A percentile compares a stretch with the other conserved stretches of the same genome.
phyloP scores from a whole-genome alignment of 1,140 invertebrate species.

The Bombus huntii region DNA sequence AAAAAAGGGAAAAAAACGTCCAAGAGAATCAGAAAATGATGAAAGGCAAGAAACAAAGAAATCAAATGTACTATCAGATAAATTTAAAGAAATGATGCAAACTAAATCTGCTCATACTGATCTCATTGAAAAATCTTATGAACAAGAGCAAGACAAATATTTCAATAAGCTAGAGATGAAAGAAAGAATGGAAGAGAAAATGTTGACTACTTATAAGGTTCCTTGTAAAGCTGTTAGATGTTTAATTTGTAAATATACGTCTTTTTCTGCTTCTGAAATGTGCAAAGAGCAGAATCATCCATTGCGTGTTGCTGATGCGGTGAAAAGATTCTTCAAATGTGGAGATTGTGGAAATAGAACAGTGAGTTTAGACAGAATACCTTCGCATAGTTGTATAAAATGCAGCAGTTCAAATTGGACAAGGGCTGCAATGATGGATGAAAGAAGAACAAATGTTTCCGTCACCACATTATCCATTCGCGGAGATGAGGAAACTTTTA shows the following conservation, averaged over 20 bases:
- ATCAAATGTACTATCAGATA: slow-evolving; percentile 84
- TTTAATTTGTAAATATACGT: slow-evolving; percentile 94
- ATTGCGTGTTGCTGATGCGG: slow-evolving; percentile 89
- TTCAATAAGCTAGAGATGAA: slow-evolving; percentile 94
- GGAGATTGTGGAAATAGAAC: slow-evolving; percentile 92
- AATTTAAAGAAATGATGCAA: slow-evolving; percentile 91
- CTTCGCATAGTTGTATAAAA: slow-evolving; percentile 89
- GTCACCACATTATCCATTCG: slow-evolving; percentile 86
- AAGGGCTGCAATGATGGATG: slow-evolving; percentile 91
- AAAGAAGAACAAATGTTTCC: slow-evolving; percentile 84
- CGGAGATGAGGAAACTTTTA: slow-evolving; percentile 88
- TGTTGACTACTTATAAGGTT: slow-evolving; percentile 92
- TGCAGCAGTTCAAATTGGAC: slow-evolving; percentile 90
- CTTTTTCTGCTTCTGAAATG: slow-evolving; percentile 91
- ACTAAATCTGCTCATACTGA: slow-evolving; percentile 90
- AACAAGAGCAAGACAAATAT: slow-evolving; percentile 92
- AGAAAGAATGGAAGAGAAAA: slow-evolving; percentile 96
- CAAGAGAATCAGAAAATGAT: slow-evolving; percentile 77
- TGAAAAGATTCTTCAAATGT: slow-evolving; percentile 96
- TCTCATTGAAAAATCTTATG: slow-evolving; percentile 88
- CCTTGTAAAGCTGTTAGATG: slow-evolving; percentile 94
- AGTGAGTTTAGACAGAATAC: slow-evolving; percentile 89
- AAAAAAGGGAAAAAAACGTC: slow-evolving; percentile 82
- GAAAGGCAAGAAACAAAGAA: slow-evolving; percentile 81
- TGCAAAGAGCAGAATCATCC: slow-evolving; percentile 93